phyloP scores from a whole-genome alignment of 2,113 vertebrate genomes.

The Urocitellus parryii region DNA sequence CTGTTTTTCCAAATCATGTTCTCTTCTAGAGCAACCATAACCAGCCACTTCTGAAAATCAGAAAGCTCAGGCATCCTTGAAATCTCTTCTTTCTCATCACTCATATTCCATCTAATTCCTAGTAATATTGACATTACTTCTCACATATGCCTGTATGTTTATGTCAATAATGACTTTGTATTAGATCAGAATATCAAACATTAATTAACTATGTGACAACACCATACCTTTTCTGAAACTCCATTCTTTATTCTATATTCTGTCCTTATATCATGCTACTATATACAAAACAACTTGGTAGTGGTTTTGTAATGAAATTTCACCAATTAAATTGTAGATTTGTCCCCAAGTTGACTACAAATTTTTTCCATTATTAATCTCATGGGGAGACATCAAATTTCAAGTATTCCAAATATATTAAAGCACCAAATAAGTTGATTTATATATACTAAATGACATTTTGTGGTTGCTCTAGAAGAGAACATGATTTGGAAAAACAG shows the following conservation, averaged over 20 bases:
- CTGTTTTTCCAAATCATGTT: not conserved
- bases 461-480: no score
- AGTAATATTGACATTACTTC: not conserved
- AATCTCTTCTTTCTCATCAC: not conserved
- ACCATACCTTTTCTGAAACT: not conserved
- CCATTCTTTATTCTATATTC: not conserved
- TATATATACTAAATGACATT: not conserved
- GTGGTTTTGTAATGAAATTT: not conserved
- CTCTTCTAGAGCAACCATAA: not conserved
- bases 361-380: not conserved
- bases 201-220: not conserved
- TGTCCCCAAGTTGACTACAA: not conserved
- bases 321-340: not conserved
- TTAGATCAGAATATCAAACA: not conserved
- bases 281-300: not conserved
- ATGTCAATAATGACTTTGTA: not conserved
- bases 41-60: not conserved
- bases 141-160: not conserved
- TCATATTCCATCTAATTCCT: not conserved
- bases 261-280: not conserved
- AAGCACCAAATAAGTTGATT: not conserved
- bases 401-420: not conserved
- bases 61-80: not conserved
- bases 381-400: not conserved
- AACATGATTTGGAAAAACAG: no score